phyloP scores from a whole-genome alignment of 2,888 invertebrate genomes.

The Archips crataeganus region DNA sequence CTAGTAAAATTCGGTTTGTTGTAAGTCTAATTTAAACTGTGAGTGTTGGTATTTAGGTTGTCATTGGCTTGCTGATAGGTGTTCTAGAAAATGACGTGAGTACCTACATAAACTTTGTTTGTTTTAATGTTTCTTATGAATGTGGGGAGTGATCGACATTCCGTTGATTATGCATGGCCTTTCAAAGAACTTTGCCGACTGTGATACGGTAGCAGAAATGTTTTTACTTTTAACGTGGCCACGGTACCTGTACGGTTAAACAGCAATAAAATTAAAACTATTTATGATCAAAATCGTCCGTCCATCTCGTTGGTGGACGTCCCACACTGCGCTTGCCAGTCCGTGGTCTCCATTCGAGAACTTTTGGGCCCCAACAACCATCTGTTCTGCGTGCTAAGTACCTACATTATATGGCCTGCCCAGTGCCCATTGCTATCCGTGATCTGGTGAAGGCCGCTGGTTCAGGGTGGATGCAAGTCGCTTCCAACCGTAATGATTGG shows the following conservation, averaged over 20 bases:
- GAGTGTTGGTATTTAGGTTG: constrained; percentile 29
- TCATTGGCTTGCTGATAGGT: constrained; percentile 24
- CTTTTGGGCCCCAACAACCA: too few relatives aligned
- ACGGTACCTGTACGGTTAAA: neutral
- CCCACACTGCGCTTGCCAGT: too few relatives aligned
- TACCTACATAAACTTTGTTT: constrained; percentile 30
- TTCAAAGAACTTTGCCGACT: constrained; percentile 44
- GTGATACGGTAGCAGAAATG: constrained; percentile 3
- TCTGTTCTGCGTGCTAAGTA: too few relatives aligned
- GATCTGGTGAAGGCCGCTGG: too few relatives aligned
- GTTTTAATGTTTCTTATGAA: constrained; percentile 48
- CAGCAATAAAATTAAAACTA: too few relatives aligned
- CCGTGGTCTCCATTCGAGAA: too few relatives aligned
- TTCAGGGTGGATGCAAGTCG: too few relatives aligned
- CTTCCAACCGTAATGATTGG: too few relatives aligned
- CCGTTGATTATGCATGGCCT: constrained; percentile 44
- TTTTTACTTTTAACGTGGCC: neutral
- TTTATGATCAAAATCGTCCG: too few relatives aligned
- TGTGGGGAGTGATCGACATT: constrained; percentile 47
- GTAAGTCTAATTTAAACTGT: constrained; percentile 45
- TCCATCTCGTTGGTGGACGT: too few relatives aligned
- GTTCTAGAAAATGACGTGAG: constrained; percentile 41
- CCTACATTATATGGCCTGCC: too few relatives aligned
- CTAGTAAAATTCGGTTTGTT: constrained; percentile 42
- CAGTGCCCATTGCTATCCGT: too few relatives aligned